A percentile compares a stretch with the other conserved stretches of the same genome.
phyloP scores from a whole-genome alignment of 2,888 invertebrate species.

The Sesia bembeciformis region DNA sequence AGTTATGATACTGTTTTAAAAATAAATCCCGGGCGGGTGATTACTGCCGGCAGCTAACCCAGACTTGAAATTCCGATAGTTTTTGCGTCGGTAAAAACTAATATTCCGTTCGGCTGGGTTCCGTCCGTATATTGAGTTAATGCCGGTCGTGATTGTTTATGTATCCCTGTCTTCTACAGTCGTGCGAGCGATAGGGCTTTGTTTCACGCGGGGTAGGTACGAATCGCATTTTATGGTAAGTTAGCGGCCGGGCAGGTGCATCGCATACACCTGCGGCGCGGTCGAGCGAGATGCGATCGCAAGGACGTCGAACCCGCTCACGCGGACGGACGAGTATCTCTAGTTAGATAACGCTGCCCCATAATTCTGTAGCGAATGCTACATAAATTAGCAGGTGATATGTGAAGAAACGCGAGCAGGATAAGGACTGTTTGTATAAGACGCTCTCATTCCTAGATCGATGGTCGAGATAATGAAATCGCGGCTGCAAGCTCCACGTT shows the following conservation, averaged over 20 bases:
- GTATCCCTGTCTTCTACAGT: conserved; percentile 33
- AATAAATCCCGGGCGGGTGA: conserved; percentile 57
- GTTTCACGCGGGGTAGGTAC: conserved; percentile 59
- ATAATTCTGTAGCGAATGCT: conserved; percentile 50
- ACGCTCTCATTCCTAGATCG: conserved; percentile 33
- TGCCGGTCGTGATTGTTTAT: conserved; percentile 65
- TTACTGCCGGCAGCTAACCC: conserved; percentile 55
- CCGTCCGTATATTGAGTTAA: conserved; percentile 67
- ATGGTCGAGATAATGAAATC: conserved; percentile 32
- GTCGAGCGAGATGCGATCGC: conserved; percentile 61
- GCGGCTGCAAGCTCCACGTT: conserved; percentile 17
- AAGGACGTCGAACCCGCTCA: conserved; percentile 59
- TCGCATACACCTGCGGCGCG: conserved; percentile 64
- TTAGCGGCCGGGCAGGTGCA: conserved; percentile 67
- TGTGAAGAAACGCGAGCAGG: conserved; percentile 37
- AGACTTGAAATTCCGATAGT: conserved; percentile 68
- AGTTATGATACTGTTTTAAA: conserved; percentile 64
- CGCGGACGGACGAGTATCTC: conserved; percentile 35
- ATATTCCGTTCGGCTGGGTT: conserved; percentile 66
- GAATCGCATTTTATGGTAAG: conserved; percentile 72
- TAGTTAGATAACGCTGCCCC: conserved; percentile 46
- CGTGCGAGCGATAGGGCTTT: conserved; percentile 42
- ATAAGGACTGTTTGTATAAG: conserved; percentile 19
- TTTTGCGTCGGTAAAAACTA: conserved; percentile 70
- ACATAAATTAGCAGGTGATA: conserved; percentile 62